Evolutionary conservation across 2,797 vertebrate species (phyloP).

Genomic region (Silurus aristotelis): DNA sequence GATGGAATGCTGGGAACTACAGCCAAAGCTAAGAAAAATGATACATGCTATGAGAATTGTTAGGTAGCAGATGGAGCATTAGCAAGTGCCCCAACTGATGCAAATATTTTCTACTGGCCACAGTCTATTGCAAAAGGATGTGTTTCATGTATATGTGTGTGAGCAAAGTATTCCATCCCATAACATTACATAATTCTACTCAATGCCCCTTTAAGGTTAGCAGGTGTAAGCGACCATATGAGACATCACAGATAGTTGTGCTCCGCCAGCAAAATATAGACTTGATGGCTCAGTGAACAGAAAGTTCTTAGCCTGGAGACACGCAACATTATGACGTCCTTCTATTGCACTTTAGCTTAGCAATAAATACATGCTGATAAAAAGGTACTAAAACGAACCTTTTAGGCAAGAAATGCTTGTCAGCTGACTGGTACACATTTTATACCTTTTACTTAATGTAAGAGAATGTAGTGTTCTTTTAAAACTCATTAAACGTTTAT

Average conservation of each 20-base stretch:
- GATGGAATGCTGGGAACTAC: not conserved
- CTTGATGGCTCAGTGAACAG: not conserved
- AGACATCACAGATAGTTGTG: not conserved
- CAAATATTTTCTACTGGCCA: not conserved
- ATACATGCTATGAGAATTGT: not conserved
- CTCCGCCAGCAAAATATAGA: not conserved
- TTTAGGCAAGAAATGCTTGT: not conserved
- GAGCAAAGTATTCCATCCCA: not conserved
- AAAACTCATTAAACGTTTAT: not conserved
- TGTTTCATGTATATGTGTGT: not conserved
- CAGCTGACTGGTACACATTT: not conserved
- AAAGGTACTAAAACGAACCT: not conserved
- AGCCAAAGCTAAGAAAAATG: not conserved
- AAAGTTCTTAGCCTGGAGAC: not conserved
- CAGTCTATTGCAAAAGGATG: not conserved
- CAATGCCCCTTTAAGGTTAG: not conserved
- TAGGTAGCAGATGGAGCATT: not conserved
- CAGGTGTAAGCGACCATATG: not conserved
- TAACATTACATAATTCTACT: not conserved
- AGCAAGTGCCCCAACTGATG: not conserved
- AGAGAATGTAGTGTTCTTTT: not conserved
- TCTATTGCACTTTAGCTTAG: not conserved
- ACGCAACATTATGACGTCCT: not conserved
- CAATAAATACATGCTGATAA: not conserved
- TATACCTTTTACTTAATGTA: not conserved